Evolutionary conservation across 2,113 vertebrate species (phyloP).

Genomic region (Antechinus stuartii): DNA sequence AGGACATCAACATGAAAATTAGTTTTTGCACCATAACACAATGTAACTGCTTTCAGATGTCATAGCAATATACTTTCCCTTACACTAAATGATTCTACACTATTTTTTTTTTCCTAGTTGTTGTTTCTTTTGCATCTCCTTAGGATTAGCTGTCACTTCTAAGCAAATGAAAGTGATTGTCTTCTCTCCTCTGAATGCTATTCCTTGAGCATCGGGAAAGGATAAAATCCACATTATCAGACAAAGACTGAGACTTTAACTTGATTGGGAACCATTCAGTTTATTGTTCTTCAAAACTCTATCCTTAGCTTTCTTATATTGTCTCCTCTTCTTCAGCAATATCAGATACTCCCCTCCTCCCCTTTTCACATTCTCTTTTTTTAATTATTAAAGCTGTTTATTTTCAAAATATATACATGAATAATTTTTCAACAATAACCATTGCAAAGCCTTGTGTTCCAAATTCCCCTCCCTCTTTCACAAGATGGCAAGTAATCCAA

Average conservation of each 20-base stretch:
- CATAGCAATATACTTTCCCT: neutral
- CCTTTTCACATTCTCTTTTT: too few species aligned
- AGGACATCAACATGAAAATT: neutral
- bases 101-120: neutral
- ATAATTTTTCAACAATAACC: too few species aligned
- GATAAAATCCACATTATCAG: neutral
- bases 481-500: too few species aligned
- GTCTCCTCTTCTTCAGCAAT: neutral
- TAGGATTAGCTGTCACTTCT: neutral
- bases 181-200: neutral
- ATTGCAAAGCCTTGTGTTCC: too few species aligned
- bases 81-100: neutral
- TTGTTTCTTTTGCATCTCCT: neutral
- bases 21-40: neutral
- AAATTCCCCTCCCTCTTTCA: too few species aligned
- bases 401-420: too few species aligned
- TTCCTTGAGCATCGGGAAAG: neutral
- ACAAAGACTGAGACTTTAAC: neutral
- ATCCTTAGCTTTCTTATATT: neutral
- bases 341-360: neutral
- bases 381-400: too few species aligned
- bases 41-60: neutral
- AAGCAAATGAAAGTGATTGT: neutral
- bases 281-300: neutral
- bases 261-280: neutral